Evolutionary conservation across 64 coral and sea anemone genomes (phyloP).

Genomic region (Acropora yongei): DNA sequence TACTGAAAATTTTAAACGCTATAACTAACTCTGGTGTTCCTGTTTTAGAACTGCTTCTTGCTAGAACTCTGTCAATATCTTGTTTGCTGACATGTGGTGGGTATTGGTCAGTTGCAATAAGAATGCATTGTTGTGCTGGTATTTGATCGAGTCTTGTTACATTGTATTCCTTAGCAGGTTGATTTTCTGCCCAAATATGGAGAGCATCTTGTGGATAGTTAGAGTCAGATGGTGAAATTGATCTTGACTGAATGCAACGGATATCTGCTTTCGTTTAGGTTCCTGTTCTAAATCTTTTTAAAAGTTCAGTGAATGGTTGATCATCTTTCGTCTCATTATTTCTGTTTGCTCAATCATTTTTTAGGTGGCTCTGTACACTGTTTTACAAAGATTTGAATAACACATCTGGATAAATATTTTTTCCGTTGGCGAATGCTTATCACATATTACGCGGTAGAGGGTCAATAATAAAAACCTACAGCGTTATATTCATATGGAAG

Average conservation of each 20-base stretch:
- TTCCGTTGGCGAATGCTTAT: no score
- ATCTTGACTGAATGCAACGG: conserved; percentile 65
- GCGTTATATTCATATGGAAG: no score
- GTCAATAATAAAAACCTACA: no score
- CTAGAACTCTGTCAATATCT: conserved; percentile 52
- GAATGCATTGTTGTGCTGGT: conserved; percentile 52
- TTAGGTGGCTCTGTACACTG: no score
- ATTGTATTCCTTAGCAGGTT: conserved; percentile 71
- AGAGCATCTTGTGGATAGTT: conserved; percentile 72
- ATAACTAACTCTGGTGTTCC: neutral
- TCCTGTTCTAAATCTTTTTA: conserved; percentile 71
- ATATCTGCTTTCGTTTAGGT: conserved; percentile 73
- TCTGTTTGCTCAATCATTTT: conserved; percentile 34
- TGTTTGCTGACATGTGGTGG: conserved; percentile 56
- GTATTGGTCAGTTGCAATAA: conserved; percentile 73
- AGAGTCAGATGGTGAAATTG: conserved; percentile 20
- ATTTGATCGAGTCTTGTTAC: conserved; percentile 40
- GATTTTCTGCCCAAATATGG: conserved; percentile 62
- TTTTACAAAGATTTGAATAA: no score
- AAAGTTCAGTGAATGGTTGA: conserved; percentile 53
- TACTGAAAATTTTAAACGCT: no score
- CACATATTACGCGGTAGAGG: no score
- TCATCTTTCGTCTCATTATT: conserved; percentile 31
- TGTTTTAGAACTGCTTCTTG: conserved; percentile 54
- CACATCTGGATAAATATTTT: no score